These are phyloP conservation scores for Drosophila cognata DNA, from an alignment of 2,888 invertebrate species.

Conservation along the genomic window DNA sequence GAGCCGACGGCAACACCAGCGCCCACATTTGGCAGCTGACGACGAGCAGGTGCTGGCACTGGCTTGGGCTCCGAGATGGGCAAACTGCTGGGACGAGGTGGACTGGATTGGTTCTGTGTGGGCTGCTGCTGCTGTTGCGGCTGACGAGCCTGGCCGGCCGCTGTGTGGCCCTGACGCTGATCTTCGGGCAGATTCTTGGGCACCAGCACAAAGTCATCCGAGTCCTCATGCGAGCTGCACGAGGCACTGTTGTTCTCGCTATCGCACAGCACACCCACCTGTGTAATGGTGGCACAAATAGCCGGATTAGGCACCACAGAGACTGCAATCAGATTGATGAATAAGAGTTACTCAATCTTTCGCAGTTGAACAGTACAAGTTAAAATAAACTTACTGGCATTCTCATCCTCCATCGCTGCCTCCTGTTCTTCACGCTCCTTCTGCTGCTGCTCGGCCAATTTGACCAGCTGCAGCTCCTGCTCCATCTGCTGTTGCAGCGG, in stretches of 20 bases:
- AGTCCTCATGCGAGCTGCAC: constrained; percentile 89
- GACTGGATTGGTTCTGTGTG: constrained; percentile 86
- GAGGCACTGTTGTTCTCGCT: constrained; percentile 85
- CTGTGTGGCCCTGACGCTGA: constrained; percentile 78
- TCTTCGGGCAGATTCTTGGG: constrained; percentile 89
- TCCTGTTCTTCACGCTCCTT: constrained; percentile 71
- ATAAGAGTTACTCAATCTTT: background rate
- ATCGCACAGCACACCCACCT: constrained; percentile 86
- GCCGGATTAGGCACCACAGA: constrained; percentile 86
- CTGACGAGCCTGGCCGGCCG: constrained; percentile 30
- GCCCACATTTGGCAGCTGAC: constrained; percentile 57
- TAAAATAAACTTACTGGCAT: constrained; percentile 59
- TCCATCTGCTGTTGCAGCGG: constrained; percentile 85
- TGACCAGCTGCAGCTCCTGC: constrained; percentile 76
- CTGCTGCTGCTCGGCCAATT: constrained; percentile 67
- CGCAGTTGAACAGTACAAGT: background rate
- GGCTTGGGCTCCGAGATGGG: constrained; percentile 92
- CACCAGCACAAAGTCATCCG: constrained; percentile 93
- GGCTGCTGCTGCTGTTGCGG: constrained; percentile 44
- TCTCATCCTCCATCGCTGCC: constrained; percentile 74
- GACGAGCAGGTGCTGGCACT: constrained; percentile 87
- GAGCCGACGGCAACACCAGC: constrained; percentile 39
- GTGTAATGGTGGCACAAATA: constrained; percentile 87
- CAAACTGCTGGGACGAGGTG: constrained; percentile 89
- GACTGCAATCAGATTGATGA: constrained; percentile 75